phyloP scores from a whole-genome alignment of 2,888 invertebrate genomes.

The Mesorhabditis belari region DNA sequence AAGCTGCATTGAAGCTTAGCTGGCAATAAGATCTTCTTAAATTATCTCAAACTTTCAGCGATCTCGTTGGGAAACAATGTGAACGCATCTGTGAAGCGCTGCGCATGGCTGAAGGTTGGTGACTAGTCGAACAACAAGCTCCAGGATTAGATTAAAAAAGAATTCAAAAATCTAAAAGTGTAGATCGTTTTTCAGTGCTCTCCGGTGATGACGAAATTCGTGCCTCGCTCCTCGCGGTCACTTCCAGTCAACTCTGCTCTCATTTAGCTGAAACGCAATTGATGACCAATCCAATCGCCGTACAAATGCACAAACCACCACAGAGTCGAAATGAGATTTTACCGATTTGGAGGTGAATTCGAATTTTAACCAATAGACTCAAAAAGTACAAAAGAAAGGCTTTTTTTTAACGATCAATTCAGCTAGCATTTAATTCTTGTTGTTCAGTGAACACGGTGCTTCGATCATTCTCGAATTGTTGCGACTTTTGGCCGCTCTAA shows the following conservation, averaged over 20 bases:
- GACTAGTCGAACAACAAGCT: neutral
- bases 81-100: slow-evolving; percentile 46
- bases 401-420: too few relatives aligned
- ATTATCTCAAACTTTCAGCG: too few relatives aligned
- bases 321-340: slow-evolving; percentile 17
- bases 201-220: slow-evolving; percentile 37
- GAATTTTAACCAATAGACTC: too few relatives aligned
- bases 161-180: too few relatives aligned
- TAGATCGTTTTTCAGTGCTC: slow-evolving; percentile 12
- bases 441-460: slow-evolving; percentile 31
- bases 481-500: slow-evolving; percentile 37
- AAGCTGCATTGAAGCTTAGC: too few relatives aligned
- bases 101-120: slow-evolving; percentile 39
- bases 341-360: slow-evolving; percentile 33
- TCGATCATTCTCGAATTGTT: slow-evolving; percentile 40
- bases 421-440: neutral
- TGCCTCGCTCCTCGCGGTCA: slow-evolving; percentile 20
- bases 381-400: too few relatives aligned
- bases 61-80: slow-evolving; percentile 32
- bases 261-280: slow-evolving; percentile 41
- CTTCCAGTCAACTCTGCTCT: slow-evolving; percentile 33
- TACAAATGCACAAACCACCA: slow-evolving; percentile 23
- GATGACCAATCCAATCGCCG: slow-evolving; percentile 35
- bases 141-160: too few relatives aligned
- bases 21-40: too few relatives aligned